phyloP scores from a whole-genome alignment of 1,140 invertebrate genomes.

The Polyergus mexicanus region DNA sequence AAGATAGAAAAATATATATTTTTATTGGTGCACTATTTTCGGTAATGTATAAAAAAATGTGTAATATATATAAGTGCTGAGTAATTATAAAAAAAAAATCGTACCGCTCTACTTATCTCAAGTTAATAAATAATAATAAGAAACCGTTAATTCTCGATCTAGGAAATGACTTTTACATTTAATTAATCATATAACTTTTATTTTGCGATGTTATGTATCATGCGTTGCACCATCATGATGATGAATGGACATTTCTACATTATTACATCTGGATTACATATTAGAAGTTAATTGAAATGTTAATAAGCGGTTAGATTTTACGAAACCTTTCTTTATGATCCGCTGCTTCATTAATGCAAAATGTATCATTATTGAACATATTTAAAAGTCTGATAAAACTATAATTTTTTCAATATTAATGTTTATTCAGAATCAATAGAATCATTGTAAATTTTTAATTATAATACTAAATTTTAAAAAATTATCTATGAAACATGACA shows the following conservation, averaged over 20 bases:
- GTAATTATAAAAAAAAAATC: neutral
- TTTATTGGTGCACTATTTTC: neutral
- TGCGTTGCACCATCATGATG: slow-evolving; percentile 30
- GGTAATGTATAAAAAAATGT: neutral
- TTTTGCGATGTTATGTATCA: slow-evolving; percentile 33
- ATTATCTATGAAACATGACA: neutral
- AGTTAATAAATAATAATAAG: slow-evolving; percentile 25
- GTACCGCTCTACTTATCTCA: neutral
- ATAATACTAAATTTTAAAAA: too few species aligned
- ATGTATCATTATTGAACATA: neutral
- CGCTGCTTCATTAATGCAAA: neutral
- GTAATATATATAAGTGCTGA: neutral
- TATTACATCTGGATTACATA: slow-evolving; percentile 66
- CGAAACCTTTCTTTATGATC: neutral
- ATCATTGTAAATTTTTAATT: too few species aligned
- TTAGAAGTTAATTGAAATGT: slow-evolving; percentile 61
- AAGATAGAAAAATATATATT: neutral
- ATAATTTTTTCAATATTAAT: too few species aligned
- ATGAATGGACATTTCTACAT: slow-evolving; percentile 70
- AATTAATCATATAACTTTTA: slow-evolving; percentile 57
- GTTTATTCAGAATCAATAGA: too few species aligned
- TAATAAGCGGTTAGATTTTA: slow-evolving; percentile 20
- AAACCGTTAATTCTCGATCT: slow-evolving; percentile 60
- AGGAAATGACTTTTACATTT: slow-evolving; percentile 63
- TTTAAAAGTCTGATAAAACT: too few species aligned